These are phyloP conservation scores for Lonchura striata DNA, from an alignment of 2,113 vertebrate species.

Conservation along the genomic window DNA sequence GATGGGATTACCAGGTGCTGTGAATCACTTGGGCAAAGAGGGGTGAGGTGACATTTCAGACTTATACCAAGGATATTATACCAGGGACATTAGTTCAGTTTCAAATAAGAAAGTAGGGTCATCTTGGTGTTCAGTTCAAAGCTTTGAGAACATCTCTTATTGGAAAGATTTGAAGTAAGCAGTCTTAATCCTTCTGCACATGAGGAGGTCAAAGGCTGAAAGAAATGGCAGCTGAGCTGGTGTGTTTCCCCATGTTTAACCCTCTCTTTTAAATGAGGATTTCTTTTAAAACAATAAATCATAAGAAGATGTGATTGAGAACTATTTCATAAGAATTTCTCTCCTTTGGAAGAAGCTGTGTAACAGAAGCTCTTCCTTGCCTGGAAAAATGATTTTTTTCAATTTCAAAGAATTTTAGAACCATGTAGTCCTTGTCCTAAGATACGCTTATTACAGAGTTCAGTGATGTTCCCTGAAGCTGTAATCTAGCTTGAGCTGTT, in stretches of 20 bases:
- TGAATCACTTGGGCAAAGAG: background rate
- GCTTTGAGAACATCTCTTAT: conserved; percentile 11
- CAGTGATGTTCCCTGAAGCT: conserved; percentile 42
- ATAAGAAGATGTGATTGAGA: background rate
- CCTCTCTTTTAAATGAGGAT: background rate
- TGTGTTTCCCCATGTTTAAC: background rate
- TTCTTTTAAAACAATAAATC: background rate
- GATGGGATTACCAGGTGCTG: conserved; percentile 21
- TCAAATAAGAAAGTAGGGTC: background rate
- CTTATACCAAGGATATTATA: too few relatives aligned
- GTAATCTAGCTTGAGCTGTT: conserved; percentile 15
- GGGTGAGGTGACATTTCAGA: background rate
- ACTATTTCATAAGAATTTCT: background rate
- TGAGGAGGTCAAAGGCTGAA: background rate
- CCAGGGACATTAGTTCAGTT: background rate
- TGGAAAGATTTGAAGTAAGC: conserved; percentile 1
- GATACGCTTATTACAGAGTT: conserved; percentile 50
- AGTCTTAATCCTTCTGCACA: background rate
- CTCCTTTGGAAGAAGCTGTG: background rate
- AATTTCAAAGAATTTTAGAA: conserved; percentile 56
- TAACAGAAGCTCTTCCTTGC: conserved; percentile 16
- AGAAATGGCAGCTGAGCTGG: background rate
- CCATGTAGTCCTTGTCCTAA: conserved; percentile 53
- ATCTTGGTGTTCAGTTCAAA: conserved; percentile 3
- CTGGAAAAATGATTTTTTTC: conserved; percentile 58